Evolutionary conservation across 2,113 vertebrate genomes (phyloP), one percentile per base, ranked within the genome.

Genomic region (Peromyscus californicus): DNA sequence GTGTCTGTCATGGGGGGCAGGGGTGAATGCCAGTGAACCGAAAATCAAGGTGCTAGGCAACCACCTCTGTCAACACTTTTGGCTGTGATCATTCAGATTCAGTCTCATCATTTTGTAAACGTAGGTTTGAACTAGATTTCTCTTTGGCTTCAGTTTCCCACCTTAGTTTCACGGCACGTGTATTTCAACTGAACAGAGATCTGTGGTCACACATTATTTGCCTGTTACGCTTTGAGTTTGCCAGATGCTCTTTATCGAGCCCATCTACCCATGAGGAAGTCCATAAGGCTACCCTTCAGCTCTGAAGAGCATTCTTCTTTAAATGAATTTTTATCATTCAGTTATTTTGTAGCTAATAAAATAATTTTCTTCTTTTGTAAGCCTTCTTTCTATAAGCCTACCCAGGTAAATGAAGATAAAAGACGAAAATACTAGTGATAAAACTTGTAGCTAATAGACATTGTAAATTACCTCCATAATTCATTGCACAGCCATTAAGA

Each of bases 291-390:
- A 33, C 1, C 3, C 48, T 67, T 70, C 80, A 33, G 3, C 36
- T 95, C 29, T 57, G 78, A 80, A 21, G 31, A 95, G 16, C 90
- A 39, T 63, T 95, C n/a, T 31, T 95, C 9, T 89, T 91, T 48
- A 92, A 88, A 74, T 90, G n/a, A 70, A 13, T 89, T 96, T 95
- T 97, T 82, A 15, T 74, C 31, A 9, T 89, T 95, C 6, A 36
- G 24, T 82, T 89, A 26, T 67, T 84, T 95, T 75, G 29, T 83
- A 94, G 45, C 87, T 82, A 76, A 79, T 91, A 93, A 39, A 92
- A 90, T 74, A 79, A 87, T 13, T 59, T 84, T 93, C 89, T 89
- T 70, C 29, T 74, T 94, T 90, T 26, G 8, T n/a, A 74, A 80
- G 24, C 26, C 65, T 91, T 93, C 54, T 97, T 22, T 9, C 63